Evolutionary conservation across 2,888 invertebrate species (phyloP).

Genomic region (Nineta flava): DNA sequence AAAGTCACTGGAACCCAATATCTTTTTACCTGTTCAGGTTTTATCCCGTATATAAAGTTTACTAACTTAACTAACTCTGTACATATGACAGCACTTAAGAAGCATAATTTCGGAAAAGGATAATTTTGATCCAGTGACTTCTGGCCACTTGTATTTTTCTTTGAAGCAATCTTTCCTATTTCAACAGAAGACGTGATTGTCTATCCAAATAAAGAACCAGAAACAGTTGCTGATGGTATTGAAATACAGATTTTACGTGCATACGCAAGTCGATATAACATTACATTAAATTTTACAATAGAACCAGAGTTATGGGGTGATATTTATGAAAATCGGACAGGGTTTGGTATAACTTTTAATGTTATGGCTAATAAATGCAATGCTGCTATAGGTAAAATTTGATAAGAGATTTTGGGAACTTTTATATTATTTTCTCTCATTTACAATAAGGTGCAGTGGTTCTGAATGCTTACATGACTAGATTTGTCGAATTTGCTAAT

Average conservation of each 20-base stretch:
- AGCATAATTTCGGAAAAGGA: no score
- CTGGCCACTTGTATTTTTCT: no score
- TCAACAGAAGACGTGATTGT: neutral
- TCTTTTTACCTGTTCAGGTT: no score
- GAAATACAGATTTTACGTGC: constrained; percentile 34
- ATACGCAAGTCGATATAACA: constrained; percentile 32
- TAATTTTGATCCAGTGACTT: no score
- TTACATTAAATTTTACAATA: constrained; percentile 25
- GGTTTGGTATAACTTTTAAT: constrained; percentile 43
- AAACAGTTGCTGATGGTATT: constrained; percentile 31
- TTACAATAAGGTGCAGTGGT: constrained; percentile 24
- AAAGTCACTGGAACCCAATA: no score
- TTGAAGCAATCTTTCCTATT: neutral
- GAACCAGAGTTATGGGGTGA: constrained; percentile 50
- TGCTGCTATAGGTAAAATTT: constrained; percentile 34
- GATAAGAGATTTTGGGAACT: neutral
- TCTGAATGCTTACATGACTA: constrained; percentile 44
- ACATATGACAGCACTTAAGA: no score
- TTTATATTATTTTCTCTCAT: no score
- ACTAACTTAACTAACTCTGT: no score
- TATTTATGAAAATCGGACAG: constrained; percentile 45
- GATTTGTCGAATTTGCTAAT: constrained; percentile 42
- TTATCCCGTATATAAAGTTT: no score
- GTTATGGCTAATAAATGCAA: constrained; percentile 44
- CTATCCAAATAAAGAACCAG: neutral